Percentiles rank a stretch among this genome's conserved stretches.
These are phyloP conservation scores for Hypsibius dujardini DNA, from an alignment of 1,140 invertebrate genomes.

Conservation along the genomic window DNA sequence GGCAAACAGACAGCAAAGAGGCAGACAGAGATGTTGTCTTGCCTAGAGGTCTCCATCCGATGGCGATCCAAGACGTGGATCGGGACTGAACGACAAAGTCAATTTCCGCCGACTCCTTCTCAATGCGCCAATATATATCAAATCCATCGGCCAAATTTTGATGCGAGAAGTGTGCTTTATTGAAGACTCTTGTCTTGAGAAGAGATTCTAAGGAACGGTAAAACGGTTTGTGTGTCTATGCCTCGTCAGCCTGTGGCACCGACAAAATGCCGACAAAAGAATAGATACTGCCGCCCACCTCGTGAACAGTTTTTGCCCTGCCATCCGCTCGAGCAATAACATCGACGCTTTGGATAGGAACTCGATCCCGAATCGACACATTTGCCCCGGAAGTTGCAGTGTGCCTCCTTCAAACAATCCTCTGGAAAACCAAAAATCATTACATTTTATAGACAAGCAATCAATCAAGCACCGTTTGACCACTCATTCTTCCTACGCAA, in stretches of 20 bases:
- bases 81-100: slow-evolving; percentile 66
- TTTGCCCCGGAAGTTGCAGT: slow-evolving; percentile 9
- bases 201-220: not conserved
- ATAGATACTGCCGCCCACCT: no score
- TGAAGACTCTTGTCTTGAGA: not conserved
- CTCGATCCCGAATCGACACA: slow-evolving; percentile 1
- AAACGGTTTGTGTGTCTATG: not conserved
- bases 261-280: no score
- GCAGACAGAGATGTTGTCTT: slow-evolving; percentile 16
- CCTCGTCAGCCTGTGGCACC: not conserved
- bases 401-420: not conserved
- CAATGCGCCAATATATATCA: not conserved
- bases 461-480: no score
- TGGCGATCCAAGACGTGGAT: slow-evolving; percentile 60
- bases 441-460: no score
- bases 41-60: slow-evolving; percentile 55
- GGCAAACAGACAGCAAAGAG: not conserved
- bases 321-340: not conserved
- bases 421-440: slow-evolving; percentile 15
- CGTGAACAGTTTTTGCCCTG: not conserved
- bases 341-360: not conserved
- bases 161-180: not conserved
- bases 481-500: no score
- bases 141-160: slow-evolving; percentile 1
- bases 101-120: slow-evolving; percentile 52